Percentiles rank a stretch among this genome's conserved stretches.
These are phyloP conservation scores for Pitangus sulphuratus DNA, from an alignment of 2,797 vertebrate genomes.

Conservation along the genomic window DNA sequence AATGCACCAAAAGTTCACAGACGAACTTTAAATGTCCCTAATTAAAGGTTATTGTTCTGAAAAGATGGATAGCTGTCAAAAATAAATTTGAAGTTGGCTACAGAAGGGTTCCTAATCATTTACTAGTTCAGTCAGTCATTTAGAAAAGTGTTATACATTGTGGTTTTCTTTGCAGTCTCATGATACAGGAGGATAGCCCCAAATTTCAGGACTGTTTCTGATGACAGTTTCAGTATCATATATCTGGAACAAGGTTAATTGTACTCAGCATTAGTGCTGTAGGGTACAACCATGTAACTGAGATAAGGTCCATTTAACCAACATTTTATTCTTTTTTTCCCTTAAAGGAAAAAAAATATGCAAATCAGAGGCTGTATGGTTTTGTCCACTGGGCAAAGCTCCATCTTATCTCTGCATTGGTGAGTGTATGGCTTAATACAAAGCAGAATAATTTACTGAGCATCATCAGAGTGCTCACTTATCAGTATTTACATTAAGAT, in stretches of 20 bases:
- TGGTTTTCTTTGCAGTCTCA: neutral
- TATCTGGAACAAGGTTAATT: neutral
- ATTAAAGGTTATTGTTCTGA: neutral
- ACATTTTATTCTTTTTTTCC: neutral
- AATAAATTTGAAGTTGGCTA: neutral
- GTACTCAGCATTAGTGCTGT: neutral
- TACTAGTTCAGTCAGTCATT: neutral
- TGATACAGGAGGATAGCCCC: neutral
- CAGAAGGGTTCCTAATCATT: neutral
- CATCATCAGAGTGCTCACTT: neutral
- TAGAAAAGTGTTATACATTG: neutral
- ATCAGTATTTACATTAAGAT: neutral
- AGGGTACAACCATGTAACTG: neutral
- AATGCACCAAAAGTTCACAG: neutral
- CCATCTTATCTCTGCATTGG: neutral
- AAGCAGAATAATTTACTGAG: constrained; percentile 10
- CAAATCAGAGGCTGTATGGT: neutral
- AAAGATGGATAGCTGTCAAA: neutral
- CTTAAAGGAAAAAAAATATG: neutral
- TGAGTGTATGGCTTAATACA: neutral
- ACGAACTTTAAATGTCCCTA: neutral
- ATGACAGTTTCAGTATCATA: neutral
- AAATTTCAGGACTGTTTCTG: neutral
- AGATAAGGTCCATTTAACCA: constrained; percentile 2
- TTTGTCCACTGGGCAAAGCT: neutral